Conservation (phyloP, 2,888 invertebrate genomes). For the Adelphocoris suturalis region DNA sequence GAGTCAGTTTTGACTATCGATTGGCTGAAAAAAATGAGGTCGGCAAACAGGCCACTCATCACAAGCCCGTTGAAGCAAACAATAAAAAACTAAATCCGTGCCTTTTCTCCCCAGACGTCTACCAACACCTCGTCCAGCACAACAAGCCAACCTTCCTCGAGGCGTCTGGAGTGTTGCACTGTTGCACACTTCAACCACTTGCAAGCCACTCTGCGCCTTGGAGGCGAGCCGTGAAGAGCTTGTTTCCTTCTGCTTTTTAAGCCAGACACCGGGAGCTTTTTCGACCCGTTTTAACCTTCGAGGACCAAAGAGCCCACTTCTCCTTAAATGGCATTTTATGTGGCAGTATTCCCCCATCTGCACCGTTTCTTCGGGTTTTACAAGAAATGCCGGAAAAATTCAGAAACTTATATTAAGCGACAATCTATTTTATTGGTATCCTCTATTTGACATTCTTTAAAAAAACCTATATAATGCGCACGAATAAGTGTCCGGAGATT, state of each 20-base stretch:
- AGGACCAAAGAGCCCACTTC: not conserved
- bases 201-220: conserved; percentile 4
- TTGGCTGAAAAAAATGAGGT: not conserved
- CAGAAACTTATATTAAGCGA: no score
- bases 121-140: not conserved
- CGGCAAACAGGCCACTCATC: not conserved
- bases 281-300: conserved; percentile 21
- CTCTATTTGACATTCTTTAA: no score
- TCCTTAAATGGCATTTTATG: conserved; percentile 14
- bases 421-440: no score
- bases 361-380: not conserved
- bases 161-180: conserved; percentile 32
- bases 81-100: conserved; percentile 27
- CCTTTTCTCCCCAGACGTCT: conserved; percentile 21
- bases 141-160: not conserved
- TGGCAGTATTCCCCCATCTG: not conserved
- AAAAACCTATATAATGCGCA: no score
- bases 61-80: not conserved
- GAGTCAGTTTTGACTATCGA: not conserved
- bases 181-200: conserved; percentile 42
- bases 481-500: no score
- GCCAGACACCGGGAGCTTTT: conserved; percentile 4
- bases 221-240: not conserved
- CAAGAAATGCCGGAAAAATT: no score
- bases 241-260: conserved; percentile 22